Base-by-base conservation (phyloP, 2,888 invertebrate genomes). In the Diplazon laetatorius region DNA sequence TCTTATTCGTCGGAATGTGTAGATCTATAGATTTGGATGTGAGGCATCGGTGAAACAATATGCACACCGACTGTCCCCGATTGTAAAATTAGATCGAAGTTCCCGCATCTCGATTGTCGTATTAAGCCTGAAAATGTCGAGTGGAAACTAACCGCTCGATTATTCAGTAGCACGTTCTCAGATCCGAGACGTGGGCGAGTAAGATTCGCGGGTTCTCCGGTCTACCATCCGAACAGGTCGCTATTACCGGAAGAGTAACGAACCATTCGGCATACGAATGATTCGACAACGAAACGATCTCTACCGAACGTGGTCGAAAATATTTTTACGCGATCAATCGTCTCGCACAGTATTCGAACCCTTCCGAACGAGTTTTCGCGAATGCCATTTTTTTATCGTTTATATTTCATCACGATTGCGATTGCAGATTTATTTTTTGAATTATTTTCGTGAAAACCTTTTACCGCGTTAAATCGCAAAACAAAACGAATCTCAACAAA, bases 51-150 rank as follows among this genome's bases (percentile, higher is more conserved):
- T 59, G 63, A 20, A 37, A 76, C 37, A 75, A 42, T 59, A 69
- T 65, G 75, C 70, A 22, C 70, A n/a, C n/a, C n/a, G 52, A 80
- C 68, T 82, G 82, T 83, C 76, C 60, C 71, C 59, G 35, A 69
- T 70, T 65, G 71, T 72, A 79, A 80, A 83, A 82, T 82, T 81
- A 82, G 81, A 79, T 65, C 35, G n/a, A 39, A 30, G 60, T n/a
- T n/a, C n/a, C n/a, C n/a, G 50, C 52, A 70, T 66, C 77, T 74
- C 60, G 76, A 71, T 76, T n/a, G n/a, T 73, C 48, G 59, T 75
- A 73, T 77, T 80, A 74, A 68, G 66, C 55, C 70, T 62, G 66
- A 52, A 35, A 62, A 62, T 63, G 68, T 62, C 57, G 66, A 37
- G 46, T 69, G 62, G 72, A 22, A 50, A 57, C 55, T 70, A 44